Base-by-base conservation (phyloP, 2,113 vertebrate genomes). In the Corydoras sp. region DNA sequence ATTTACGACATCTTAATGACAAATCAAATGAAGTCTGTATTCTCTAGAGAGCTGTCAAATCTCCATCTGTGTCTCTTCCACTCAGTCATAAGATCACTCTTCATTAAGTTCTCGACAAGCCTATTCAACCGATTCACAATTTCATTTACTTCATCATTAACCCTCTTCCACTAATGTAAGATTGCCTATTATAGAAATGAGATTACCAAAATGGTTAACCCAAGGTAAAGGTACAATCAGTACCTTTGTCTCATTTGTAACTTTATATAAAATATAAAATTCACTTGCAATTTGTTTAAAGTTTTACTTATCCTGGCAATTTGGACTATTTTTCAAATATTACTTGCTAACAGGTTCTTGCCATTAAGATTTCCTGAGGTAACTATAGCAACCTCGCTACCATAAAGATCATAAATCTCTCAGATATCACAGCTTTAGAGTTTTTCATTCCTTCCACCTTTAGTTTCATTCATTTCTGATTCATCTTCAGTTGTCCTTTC, bases 81-180 rank as follows among this genome's bases (percentile, higher is more conserved):
- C 68, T 70, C 71, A 15, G 50, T 74, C 54, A 74, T 60, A 64
- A 74, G 49, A 77, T 59, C 18, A 62, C 56, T 10, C 9, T 62
- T 69, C 30, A 60, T 71, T 74, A 74, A 68, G 62, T 74, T 53
- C 18, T 65, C 62, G 72, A 74, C 58, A 74, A 74, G 58, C 58
- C 72, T 68, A 56, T 74, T 71, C 30, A 62, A 32, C 66, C 62
- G 53, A 69, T 71, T 68, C 66, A 62, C 43, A 51, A 64, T 70
- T 77, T 74, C 63, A 72, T 68, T 79, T 59, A 76, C 64, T 71
- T 73, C 31, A 13, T 49, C 58, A 67, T 69, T 70, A 24, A 58
- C 54, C 62, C 70, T 43, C 18, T 65, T 73, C 67, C 30, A 67
- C 58, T 66, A 48, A 62, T 73, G 49, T n/a, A 62, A 56, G 65